phyloP scores from a whole-genome alignment of 2,797 vertebrate species.

The Eospalax fontanierii region DNA sequence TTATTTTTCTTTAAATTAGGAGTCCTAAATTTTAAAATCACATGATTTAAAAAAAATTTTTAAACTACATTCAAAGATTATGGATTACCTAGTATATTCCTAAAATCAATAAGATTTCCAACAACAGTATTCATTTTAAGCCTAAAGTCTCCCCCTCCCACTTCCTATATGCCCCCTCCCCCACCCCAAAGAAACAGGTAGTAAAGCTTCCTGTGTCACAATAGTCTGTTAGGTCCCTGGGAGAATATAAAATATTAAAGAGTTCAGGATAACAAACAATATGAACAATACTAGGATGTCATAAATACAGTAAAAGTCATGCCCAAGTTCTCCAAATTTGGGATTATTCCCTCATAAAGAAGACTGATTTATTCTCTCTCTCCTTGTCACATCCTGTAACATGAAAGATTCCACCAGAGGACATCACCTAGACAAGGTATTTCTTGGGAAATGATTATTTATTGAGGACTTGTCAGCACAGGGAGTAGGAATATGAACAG shows the following conservation, averaged over 20 bases:
- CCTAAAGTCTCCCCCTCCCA: neutral
- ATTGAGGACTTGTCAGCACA: neutral
- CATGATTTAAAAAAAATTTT: neutral
- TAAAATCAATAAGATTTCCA: slow-evolving; percentile 7
- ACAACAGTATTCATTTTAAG: neutral
- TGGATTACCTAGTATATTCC: neutral
- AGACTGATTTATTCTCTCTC: neutral
- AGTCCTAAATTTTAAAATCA: slow-evolving; percentile 59
- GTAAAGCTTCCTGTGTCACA: slow-evolving; percentile 3
- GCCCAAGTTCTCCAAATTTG: neutral
- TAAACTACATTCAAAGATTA: slow-evolving; percentile 37
- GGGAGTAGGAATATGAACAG: neutral
- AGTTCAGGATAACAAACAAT: slow-evolving; percentile 28
- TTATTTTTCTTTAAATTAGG: slow-evolving; percentile 52
- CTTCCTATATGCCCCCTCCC: neutral
- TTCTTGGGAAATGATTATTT: neutral
- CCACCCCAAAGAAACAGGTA: neutral
- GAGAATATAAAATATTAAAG: slow-evolving; percentile 11
- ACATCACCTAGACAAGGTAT: neutral
- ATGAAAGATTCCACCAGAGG: neutral
- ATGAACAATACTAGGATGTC: neutral
- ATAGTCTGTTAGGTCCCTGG: neutral
- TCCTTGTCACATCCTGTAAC: neutral
- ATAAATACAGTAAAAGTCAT: slow-evolving; percentile 29
- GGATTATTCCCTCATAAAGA: neutral